phyloP scores from a whole-genome alignment of 2,888 invertebrate species.

The Thalpophila matura region DNA sequence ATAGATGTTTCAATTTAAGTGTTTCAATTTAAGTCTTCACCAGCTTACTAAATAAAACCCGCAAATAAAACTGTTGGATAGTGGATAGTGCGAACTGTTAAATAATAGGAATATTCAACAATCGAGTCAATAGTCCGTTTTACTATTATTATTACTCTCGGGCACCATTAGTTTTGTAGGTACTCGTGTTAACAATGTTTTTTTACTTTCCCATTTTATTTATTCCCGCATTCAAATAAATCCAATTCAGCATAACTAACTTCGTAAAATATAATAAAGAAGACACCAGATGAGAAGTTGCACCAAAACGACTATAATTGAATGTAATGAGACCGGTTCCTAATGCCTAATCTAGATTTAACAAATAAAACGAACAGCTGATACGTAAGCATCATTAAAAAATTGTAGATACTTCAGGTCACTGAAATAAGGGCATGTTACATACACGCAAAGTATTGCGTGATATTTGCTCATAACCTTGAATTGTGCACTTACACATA shows the following conservation, averaged over 20 bases:
- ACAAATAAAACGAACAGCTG: constrained; percentile 3
- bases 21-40: background rate
- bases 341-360: constrained; percentile 14
- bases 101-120: background rate
- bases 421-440: constrained; percentile 14
- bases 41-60: background rate
- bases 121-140: background rate
- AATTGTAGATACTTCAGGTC: constrained; percentile 14
- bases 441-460: constrained; percentile 32
- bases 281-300: background rate
- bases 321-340: background rate
- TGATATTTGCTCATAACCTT: constrained; percentile 33
- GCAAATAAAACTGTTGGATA: background rate
- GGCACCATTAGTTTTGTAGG: background rate
- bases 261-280: background rate
- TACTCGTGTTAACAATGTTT: background rate
- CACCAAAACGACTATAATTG: background rate
- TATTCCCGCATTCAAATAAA: constrained; percentile 10
- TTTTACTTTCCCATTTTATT: background rate
- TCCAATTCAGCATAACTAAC: background rate
- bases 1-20: constrained; percentile 1
- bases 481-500: constrained; percentile 19
- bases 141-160: background rate
- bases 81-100: too few species aligned
- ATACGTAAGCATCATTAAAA: constrained; percentile 8